These are phyloP conservation scores for Jordanella pulchra DNA, from an alignment of 2,797 vertebrate species.

Conservation along the genomic window DNA sequence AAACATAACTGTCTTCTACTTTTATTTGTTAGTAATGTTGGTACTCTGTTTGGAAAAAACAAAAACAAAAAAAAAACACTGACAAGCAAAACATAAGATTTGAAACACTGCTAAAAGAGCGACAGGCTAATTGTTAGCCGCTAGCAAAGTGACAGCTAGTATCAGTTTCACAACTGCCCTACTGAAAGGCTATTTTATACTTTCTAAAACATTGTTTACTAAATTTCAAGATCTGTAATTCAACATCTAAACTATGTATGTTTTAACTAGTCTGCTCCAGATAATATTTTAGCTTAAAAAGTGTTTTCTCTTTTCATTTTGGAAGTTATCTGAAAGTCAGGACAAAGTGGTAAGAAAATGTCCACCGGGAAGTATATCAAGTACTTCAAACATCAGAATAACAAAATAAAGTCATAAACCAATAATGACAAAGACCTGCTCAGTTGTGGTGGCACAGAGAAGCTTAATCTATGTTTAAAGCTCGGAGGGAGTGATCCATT, in stretches of 20 bases:
- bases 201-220: not conserved
- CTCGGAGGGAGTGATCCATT: conserved; percentile 5
- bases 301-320: not conserved
- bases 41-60: no score
- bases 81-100: not conserved
- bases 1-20: no score
- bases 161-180: not conserved
- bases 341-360: not conserved
- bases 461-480: conserved; percentile 6
- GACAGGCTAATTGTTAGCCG: not conserved
- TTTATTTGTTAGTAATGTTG: no score
- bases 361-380: conserved; percentile 11
- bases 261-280: not conserved
- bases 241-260: not conserved
- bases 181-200: not conserved
- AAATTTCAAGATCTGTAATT: not conserved
- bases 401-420: not conserved
- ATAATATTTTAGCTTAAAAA: not conserved
- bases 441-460: not conserved
- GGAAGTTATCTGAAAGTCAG: not conserved
- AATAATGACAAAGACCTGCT: not conserved
- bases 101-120: not conserved
- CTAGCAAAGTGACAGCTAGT: not conserved
- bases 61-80: not conserved
- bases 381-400: conserved; percentile 5